Evolutionary conservation across 2,797 vertebrate genomes (phyloP).

Genomic region (Geotrypetes seraphini): DNA sequence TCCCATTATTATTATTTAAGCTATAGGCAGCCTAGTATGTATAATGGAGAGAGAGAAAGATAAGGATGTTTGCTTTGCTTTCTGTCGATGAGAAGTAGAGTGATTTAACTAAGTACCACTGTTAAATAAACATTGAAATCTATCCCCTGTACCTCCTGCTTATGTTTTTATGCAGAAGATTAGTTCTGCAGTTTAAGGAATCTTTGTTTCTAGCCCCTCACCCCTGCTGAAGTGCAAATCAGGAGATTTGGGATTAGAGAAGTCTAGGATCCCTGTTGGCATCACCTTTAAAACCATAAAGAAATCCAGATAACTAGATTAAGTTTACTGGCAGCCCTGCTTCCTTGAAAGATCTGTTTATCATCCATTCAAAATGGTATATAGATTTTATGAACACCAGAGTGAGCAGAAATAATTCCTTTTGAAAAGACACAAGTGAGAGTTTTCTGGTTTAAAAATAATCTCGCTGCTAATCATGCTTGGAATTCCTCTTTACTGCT

Average conservation of each 20-base stretch:
- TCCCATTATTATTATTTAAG: too few relatives aligned
- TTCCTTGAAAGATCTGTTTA: constrained; percentile 21
- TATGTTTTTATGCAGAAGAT: background rate
- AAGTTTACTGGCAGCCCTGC: constrained; percentile 18
- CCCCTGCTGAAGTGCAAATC: constrained; percentile 5
- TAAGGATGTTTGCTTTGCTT: too few relatives aligned
- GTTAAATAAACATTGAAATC: constrained; percentile 24
- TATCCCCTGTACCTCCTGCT: constrained; percentile 1
- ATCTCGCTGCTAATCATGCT: constrained; percentile 1
- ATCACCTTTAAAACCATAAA: constrained; percentile 21
- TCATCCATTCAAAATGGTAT: constrained; percentile 19
- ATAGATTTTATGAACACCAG: constrained; percentile 3
- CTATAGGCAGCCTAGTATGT: too few relatives aligned
- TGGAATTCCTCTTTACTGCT: constrained; percentile 1
- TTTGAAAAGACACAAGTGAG: background rate
- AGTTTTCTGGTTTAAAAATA: constrained; percentile 11
- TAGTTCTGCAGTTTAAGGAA: constrained; percentile 5
- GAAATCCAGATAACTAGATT: constrained; percentile 17
- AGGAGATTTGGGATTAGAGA: constrained; percentile 11
- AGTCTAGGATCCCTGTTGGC: constrained; percentile 1
- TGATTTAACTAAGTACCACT: too few relatives aligned
- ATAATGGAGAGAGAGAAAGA: too few relatives aligned
- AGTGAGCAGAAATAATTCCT: background rate
- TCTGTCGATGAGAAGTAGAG: too few relatives aligned
- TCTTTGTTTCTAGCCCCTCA: constrained; percentile 8